Evolutionary conservation across 2,797 vertebrate species (phyloP), one percentile per base, ranked within the genome.

Genomic region (Picus viridis): DNA sequence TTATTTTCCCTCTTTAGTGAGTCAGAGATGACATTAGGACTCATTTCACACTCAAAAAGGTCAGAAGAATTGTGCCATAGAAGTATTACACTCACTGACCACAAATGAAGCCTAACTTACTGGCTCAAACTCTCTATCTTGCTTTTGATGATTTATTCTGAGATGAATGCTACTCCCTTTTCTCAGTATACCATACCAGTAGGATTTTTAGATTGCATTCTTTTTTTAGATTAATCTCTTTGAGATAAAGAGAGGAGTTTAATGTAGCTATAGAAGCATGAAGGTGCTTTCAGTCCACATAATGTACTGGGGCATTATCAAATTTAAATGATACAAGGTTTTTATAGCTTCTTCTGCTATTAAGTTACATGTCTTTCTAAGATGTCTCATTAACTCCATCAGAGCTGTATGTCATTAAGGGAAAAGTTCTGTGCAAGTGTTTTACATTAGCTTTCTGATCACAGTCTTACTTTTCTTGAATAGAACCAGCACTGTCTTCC

Each of bases 381-480:
- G 49, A 75, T 54, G 86, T 86, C 43, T 95, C 73, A 88, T 93
- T 91, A 93, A 83, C 62, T 88, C 82, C 51, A 77, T 20, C 36
- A 80, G 68, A 77, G 23, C 23, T 69, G 8, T 12, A 57, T 13
- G 27, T 29, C 76, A 47, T 51, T 75, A 73, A 78, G 39, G 56
- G 27, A 83, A 79, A 93, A 88, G 41, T 91, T 94, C 54, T 58
- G 27, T 56, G 51, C 24, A 91, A 79, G 74, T 43, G 59, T 62
- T 93, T 86, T 41, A 76, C 18, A n/a, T 51, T 77, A 77, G 88
- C 58, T 86, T 91, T 77, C 47, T 71, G 32, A 79, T 27, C 4
- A 9, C 9, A 41, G 10, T 62, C 36, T 88, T 83, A 36, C 9
- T 58, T 89, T 79, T 39, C 49, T 51, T 68, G 23, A 43, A 51